These are phyloP conservation scores for Euleptes europaea DNA, from an alignment of 2,113 vertebrate genomes.

Conservation along the genomic window DNA sequence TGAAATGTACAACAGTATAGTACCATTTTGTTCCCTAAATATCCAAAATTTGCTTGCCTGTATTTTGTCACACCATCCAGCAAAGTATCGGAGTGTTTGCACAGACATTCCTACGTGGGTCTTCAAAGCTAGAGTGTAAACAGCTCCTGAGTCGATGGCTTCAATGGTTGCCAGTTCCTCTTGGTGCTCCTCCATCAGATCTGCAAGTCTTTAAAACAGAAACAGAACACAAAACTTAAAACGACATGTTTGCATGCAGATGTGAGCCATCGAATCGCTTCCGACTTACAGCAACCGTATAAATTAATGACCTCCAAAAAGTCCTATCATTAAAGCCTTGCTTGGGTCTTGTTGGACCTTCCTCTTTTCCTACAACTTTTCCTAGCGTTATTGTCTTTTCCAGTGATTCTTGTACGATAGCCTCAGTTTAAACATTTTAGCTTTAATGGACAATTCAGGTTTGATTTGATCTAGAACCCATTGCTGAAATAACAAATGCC, in stretches of 20 bases:
- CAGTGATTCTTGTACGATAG: too few relatives aligned
- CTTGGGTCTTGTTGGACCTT: too few relatives aligned
- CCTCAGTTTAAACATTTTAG: too few relatives aligned
- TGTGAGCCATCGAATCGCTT: not conserved
- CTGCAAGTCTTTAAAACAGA: slow-evolving; percentile 77
- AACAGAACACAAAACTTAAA: slow-evolving; percentile 16
- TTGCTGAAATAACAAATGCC: not conserved
- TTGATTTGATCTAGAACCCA: too few relatives aligned
- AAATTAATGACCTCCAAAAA: too few relatives aligned
- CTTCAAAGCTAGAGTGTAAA: slow-evolving; percentile 86
- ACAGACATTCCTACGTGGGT: slow-evolving; percentile 87
- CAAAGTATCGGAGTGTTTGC: slow-evolving; percentile 86
- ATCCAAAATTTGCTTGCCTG: slow-evolving; percentile 68
- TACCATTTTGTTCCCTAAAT: not conserved
- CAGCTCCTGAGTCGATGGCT: slow-evolving; percentile 81
- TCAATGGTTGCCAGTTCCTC: slow-evolving; percentile 86
- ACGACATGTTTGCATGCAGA: not conserved
- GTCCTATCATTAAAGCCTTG: too few relatives aligned
- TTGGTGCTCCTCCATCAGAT: slow-evolving; percentile 84
- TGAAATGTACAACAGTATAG: not conserved
- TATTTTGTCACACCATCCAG: slow-evolving; percentile 89
- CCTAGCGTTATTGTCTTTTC: too few relatives aligned
- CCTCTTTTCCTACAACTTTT: too few relatives aligned
- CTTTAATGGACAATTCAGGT: too few relatives aligned
- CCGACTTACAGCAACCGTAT: too few relatives aligned